Evolutionary conservation across 2,113 vertebrate genomes (phyloP), one percentile per base, ranked within the genome.

Genomic region (Camelus bactrianus): DNA sequence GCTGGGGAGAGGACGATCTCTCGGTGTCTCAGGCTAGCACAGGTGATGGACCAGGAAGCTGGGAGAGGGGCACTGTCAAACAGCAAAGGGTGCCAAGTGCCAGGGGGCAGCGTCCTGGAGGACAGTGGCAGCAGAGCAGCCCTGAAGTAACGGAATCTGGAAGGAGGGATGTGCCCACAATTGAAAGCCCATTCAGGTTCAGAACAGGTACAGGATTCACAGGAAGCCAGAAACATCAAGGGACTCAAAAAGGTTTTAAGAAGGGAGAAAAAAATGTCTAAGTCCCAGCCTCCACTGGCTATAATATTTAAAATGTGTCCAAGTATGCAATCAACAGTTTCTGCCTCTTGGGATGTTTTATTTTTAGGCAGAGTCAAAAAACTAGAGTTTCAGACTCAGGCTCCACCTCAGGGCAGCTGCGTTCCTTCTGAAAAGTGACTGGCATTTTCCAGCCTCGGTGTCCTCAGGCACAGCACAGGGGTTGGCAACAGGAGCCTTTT

Each of bases 271-370:
- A 79, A 42, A n/a, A 67, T 1, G n/a, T 50, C 86, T 62, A 70
- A 54, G 52, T 60, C 64, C 35, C 65, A 50, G 12, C 10, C 60
- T 38, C 60, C 26, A 64, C 42, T 35, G 62, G 32, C 48, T 82
- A 20, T n/a, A 32, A 89, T 60, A 88, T 92, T 93, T 12, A 91
- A 69, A 96, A 72, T 50, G 48, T 72, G 52, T 84, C 73, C 38
- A 17, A 60, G 30, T n/a, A 75, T 86, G 48, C 64, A 80, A 64
- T 56, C 70, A 42, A 62, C 13, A 73, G 24, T 84, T 87, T 35
- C 77, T 86, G 80, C 13, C 48, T 60, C 88, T 90, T 77, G n/a
- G 70, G 64, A 60, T 86, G 54, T 60, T 56, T 70, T 79, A 32
- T 76, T 89, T 82, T 80, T 54, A 38, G 67, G 38, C 48, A 80